phyloP scores from a whole-genome alignment of 2,888 invertebrate genomes.

The Drosophila mulleri region DNA sequence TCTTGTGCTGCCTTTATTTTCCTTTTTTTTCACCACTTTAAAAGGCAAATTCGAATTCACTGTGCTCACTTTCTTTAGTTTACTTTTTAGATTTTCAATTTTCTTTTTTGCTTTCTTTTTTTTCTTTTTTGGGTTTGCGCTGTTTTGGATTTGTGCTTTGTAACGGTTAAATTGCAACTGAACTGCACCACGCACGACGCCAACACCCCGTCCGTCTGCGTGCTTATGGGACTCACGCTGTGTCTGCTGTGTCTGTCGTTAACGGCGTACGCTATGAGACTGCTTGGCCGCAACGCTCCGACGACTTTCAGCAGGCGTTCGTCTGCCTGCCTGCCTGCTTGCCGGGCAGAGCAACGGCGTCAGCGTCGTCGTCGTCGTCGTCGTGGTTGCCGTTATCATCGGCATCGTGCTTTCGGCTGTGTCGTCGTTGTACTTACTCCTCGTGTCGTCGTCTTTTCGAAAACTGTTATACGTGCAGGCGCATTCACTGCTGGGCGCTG shows the following conservation, averaged over 20 bases:
- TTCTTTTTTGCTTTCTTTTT: too few species aligned
- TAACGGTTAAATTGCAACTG: conserved; percentile 7
- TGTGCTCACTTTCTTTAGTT: conserved; percentile 12
- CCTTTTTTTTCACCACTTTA: neutral
- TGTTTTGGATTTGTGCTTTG: conserved; percentile 18
- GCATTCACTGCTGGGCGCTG: conserved; percentile 7
- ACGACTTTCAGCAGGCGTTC: conserved; percentile 62
- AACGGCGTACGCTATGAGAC: conserved; percentile 77
- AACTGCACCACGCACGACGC: conserved; percentile 53
- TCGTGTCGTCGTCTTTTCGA: conserved; percentile 18
- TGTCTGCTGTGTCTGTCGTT: conserved; percentile 69
- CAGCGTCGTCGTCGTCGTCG: conserved; percentile 1
- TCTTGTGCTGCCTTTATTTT: neutral
- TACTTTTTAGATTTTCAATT: neutral
- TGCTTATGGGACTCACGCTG: conserved; percentile 23
- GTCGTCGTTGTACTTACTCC: conserved; percentile 20
- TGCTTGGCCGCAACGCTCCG: conserved; percentile 75
- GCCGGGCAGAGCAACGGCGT: conserved; percentile 21
- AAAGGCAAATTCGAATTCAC: conserved; percentile 14
- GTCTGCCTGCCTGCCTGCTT: conserved; percentile 47
- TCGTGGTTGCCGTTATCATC: neutral
- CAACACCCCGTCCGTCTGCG: conserved; percentile 54
- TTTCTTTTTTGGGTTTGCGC: neutral
- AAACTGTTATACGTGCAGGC: conserved; percentile 61
- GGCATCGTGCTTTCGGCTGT: neutral